Conservation (phyloP, 2,888 invertebrate genomes). For the Polyploca ridens region DNA sequence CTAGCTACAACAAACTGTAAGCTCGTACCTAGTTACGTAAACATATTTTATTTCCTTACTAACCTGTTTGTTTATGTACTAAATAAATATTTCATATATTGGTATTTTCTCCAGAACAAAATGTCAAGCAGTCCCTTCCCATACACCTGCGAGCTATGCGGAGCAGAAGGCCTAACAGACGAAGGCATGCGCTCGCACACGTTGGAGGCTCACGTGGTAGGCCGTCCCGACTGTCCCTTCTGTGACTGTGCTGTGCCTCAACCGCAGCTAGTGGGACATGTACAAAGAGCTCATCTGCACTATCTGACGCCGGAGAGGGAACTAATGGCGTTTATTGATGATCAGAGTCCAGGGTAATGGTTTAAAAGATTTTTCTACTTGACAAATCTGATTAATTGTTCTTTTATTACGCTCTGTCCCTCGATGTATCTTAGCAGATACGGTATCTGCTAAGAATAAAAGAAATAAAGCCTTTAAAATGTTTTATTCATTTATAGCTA, state of each 20-base stretch:
- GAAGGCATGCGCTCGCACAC: slow-evolving; percentile 92
- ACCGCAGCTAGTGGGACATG: slow-evolving; percentile 90
- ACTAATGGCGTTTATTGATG: slow-evolving; percentile 91
- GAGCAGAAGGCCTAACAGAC: slow-evolving; percentile 91
- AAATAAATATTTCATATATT: no score
- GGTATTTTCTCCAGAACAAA: slow-evolving; percentile 6
- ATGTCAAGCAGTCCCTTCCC: slow-evolving; percentile 80
- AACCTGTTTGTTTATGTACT: no score
- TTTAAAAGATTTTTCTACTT: neutral
- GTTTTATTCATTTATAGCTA: slow-evolving; percentile 55
- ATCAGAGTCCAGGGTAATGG: slow-evolving; percentile 84
- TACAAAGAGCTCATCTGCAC: slow-evolving; percentile 93
- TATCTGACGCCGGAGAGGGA: slow-evolving; percentile 92
- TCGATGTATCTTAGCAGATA: no score
- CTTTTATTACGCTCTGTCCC: no score
- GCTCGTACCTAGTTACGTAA: neutral
- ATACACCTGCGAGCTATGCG: slow-evolving; percentile 92
- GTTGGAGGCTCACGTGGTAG: slow-evolving; percentile 90
- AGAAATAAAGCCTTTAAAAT: neutral
- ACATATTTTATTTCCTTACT: neutral
- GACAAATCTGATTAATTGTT: no score
- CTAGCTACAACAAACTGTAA: neutral
- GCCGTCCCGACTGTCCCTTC: slow-evolving; percentile 91
- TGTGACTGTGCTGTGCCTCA: slow-evolving; percentile 91
- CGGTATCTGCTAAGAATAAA: no score